Conservation (phyloP, 2,797 vertebrate species). For the Serranus cabrilla region DNA sequence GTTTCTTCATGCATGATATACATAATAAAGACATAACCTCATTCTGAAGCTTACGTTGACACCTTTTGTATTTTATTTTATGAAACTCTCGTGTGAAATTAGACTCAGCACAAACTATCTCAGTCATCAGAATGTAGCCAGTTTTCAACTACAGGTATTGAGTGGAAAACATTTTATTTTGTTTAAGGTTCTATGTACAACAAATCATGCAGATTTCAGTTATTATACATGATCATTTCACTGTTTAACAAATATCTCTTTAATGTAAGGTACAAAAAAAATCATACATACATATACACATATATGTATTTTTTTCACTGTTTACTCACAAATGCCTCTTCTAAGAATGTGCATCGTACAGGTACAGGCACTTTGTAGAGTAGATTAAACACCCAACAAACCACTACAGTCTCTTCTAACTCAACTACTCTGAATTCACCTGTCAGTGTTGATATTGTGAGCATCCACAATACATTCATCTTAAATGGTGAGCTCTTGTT, state of each 20-base stretch:
- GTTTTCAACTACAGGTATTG: not conserved
- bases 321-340: slow-evolving; percentile 39
- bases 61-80: not conserved
- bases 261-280: slow-evolving; percentile 41
- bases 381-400: slow-evolving; percentile 39
- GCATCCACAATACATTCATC: slow-evolving; percentile 8
- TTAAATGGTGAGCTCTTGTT: slow-evolving; percentile 1
- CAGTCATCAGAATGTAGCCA: not conserved
- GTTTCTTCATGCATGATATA: not conserved
- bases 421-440: slow-evolving; percentile 26
- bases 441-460: slow-evolving; percentile 26
- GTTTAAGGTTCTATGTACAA: slow-evolving; percentile 33
- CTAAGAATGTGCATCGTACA: slow-evolving; percentile 50
- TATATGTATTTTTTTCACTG: slow-evolving; percentile 5
- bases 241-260: slow-evolving; percentile 42
- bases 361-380: slow-evolving; percentile 66
- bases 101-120: too few species aligned
- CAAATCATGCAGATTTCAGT: slow-evolving; percentile 25
- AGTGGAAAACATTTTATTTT: slow-evolving; percentile 38
- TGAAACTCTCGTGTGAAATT: not conserved
- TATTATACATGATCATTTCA: slow-evolving; percentile 6
- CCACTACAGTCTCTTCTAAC: slow-evolving; percentile 23
- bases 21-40: too few species aligned
- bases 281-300: slow-evolving; percentile 41
- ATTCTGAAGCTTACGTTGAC: too few species aligned